phyloP scores from a whole-genome alignment of 2,113 vertebrate species.

The cattle (Bos taurus) region ARS-UCD2.0 NC_037339.1:60036001-60036500 shows the following conservation, averaged over 20 bases:
- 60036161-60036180: neutral
- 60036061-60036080: neutral
- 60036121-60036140: neutral
- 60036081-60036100: neutral
- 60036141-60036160: neutral
- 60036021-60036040: neutral
- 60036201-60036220: neutral
- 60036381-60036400: neutral
- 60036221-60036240: neutral
- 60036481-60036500: neutral
- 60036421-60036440: neutral
- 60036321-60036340: neutral
- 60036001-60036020: neutral
- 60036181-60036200: neutral
- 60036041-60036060: neutral
- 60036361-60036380: neutral
- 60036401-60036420: neutral
- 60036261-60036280: neutral
- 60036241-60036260: neutral
- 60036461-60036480: neutral
- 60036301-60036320: neutral
- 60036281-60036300: neutral
- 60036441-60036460: neutral
- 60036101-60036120: neutral
- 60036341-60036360: neutral